Percentiles rank a stretch among this genome's conserved stretches.
Evolutionary conservation across 2,113 vertebrate species (phyloP).

Genomic region (Sceloporus tristichus): DNA sequence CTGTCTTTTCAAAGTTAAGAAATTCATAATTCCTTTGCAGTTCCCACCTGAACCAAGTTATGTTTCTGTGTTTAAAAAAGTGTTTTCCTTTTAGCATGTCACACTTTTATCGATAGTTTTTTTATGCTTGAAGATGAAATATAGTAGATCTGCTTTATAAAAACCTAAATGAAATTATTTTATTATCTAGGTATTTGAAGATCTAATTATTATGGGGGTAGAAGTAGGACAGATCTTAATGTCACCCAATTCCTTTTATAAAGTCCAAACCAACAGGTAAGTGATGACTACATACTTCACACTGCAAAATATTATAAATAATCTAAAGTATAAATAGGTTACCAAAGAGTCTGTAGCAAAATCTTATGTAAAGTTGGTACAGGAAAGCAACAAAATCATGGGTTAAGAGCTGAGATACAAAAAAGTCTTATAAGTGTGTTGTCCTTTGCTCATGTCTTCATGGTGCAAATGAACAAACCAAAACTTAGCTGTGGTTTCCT

Average conservation of each 20-base stretch:
- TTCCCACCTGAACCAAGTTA: background rate
- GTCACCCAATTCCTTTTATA: slow-evolving; percentile 81
- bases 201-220: slow-evolving; percentile 85
- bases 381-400: background rate
- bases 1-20: background rate
- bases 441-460: background rate
- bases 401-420: background rate
- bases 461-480: background rate
- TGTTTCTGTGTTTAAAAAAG: background rate
- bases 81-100: background rate
- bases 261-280: slow-evolving; percentile 83
- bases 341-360: background rate
- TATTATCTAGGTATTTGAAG: slow-evolving; percentile 90
- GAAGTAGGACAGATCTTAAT: slow-evolving; percentile 85
- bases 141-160: background rate
- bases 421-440: background rate
- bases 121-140: slow-evolving; percentile 39
- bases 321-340: background rate
- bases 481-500: background rate
- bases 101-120: background rate
- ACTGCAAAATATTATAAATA: background rate
- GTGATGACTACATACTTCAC: slow-evolving; percentile 28
- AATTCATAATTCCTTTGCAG: background rate
- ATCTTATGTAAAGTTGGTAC: background rate
- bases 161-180: slow-evolving; percentile 14